phyloP scores from a whole-genome alignment of 2,888 invertebrate species.

The Heteromyza rotundicornis region DNA sequence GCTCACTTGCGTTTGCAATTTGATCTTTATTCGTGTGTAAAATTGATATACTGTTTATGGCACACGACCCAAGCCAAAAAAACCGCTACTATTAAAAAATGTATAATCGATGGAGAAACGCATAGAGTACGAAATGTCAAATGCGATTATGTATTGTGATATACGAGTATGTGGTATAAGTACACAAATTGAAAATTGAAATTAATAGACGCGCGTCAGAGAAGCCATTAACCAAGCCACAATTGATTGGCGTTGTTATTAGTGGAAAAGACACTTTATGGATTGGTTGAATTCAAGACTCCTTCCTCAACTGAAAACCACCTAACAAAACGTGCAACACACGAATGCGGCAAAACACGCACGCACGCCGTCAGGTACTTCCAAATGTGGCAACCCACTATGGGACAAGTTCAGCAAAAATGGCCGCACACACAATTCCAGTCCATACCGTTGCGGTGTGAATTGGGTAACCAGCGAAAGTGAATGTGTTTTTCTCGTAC shows the following conservation, averaged over 20 bases:
- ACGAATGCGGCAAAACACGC: neutral
- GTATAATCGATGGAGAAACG: no score
- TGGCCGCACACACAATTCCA: no score
- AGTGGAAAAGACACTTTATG: neutral
- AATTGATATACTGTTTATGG: no score
- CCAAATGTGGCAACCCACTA: constrained; percentile 13
- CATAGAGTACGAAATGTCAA: no score
- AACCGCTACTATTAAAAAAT: no score
- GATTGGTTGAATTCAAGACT: neutral
- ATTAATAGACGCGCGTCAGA: neutral
- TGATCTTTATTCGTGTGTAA: no score
- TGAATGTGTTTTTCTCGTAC: neutral
- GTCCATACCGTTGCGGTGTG: no score
- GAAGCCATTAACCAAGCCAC: neutral
- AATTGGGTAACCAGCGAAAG: constrained; percentile 20
- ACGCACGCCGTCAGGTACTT: neutral
- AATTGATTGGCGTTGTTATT: neutral
- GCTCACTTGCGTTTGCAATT: no score
- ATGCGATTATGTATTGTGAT: neutral
- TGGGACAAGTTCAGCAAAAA: constrained; percentile 16
- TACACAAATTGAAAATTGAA: neutral
- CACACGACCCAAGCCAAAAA: no score
- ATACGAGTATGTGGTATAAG: neutral
- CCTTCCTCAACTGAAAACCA: no score
- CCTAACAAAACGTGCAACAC: neutral